These are phyloP conservation scores for Drosophila albomicans DNA, from an alignment of 1,140 invertebrate genomes.

Conservation along the genomic window DNA sequence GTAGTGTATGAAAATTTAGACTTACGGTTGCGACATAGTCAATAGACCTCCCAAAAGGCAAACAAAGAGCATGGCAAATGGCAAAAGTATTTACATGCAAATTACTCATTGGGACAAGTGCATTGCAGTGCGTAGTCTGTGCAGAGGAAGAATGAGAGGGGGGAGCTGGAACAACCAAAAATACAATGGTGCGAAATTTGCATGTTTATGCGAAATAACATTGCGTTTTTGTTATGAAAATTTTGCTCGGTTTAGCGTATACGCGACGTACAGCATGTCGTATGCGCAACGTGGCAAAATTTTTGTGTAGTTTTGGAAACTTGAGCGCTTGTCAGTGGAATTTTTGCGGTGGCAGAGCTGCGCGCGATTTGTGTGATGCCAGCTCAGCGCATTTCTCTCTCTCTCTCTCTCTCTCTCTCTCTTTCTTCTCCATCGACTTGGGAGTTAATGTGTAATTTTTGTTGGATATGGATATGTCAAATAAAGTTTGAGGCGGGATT, in stretches of 20 bases:
- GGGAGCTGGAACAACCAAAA: neutral
- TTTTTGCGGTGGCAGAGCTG: constrained; percentile 23
- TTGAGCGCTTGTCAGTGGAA: constrained; percentile 31
- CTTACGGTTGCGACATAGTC: constrained; percentile 8
- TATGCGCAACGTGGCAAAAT: constrained; percentile 46
- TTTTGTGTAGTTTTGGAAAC: constrained; percentile 27
- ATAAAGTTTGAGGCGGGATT: neutral
- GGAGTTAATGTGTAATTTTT: neutral
- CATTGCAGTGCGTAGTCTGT: constrained; percentile 19
- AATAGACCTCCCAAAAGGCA: constrained; percentile 5
- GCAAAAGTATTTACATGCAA: constrained; percentile 72
- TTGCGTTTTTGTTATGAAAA: constrained; percentile 62
- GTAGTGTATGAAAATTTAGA: neutral
- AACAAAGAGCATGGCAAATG: constrained; percentile 42
- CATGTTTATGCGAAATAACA: constrained; percentile 80
- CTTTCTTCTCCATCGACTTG: neutral
- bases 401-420: too few species aligned
- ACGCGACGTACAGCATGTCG: constrained; percentile 32
- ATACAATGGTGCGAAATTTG: constrained; percentile 69
- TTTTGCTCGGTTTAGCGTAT: constrained; percentile 42
- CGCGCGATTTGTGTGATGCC: constrained; percentile 46
- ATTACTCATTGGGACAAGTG: constrained; percentile 73
- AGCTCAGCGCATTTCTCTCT: constrained; percentile 34
- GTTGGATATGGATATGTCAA: constrained; percentile 49
- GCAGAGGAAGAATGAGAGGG: neutral